Evolutionary conservation across 2,113 vertebrate genomes (phyloP), one percentile per base, ranked within the genome.

Genomic region (Pseudopodoces humilis): DNA sequence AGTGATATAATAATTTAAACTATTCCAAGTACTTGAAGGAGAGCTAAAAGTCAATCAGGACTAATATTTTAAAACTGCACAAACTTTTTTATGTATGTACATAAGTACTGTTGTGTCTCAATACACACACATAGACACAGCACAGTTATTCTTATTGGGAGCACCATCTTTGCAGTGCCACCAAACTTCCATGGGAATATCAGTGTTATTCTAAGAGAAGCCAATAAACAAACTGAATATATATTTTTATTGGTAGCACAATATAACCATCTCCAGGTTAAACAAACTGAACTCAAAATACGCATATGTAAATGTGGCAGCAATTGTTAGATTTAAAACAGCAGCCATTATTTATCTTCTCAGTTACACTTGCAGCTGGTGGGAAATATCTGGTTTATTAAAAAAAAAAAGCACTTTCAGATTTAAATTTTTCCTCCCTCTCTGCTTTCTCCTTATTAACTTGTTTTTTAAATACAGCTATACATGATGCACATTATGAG

Each of bases 1-100:
- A 86, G 55, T 19, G 25, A 28, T 20, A 88, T 19, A 21, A n/a
- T 53, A 72, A 93, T 83, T 95, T 93, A 60, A 92, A 91, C 30
- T 67, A 78, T 53, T 89, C 55, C 65, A 59, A 55, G 23, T 43
- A 8, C 70, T 94, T n/a, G 5, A 15, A 80, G 63, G 16, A 67
- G 31, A 90, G 59, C 47, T 86, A 62, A 86, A 80, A 39, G 87
- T 41, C 50, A 58, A 58, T 70, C 21, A 62, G 12, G 50, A 70
- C 33, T 65, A 76, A 30, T 37, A 72, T 21, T 28, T 81, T 35
- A 92, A 88, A 83, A 16, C 4, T 10, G 15, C 47, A 81, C 60
- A 37, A 83, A 83, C 30, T 39, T 30, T 72, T 64, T 14, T 41
- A 92, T 55, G 70, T 52, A 87, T 68, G 27, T 35, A 3, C 13